A percentile compares a stretch with the other conserved stretches of the same genome.
These are phyloP conservation scores for Diuraphis noxia DNA, from an alignment of 1,140 invertebrate genomes.

Conservation along the genomic window DNA sequence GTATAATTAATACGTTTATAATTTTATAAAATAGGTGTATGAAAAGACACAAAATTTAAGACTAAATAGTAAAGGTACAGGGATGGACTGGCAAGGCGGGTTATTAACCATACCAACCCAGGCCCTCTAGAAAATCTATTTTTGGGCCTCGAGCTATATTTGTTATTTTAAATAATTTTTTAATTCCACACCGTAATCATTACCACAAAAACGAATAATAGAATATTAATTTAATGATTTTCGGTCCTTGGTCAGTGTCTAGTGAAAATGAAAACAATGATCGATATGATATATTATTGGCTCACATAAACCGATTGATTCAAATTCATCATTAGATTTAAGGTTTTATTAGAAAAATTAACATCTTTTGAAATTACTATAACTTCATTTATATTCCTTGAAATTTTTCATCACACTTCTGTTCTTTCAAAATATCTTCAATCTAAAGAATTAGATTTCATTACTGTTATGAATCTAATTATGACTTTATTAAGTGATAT, in stretches of 20 bases:
- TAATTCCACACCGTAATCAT: no score
- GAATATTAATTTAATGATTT: no score
- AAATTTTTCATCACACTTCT: neutral
- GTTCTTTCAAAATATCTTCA: neutral
- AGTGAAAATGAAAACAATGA: neutral
- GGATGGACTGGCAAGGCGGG: no score
- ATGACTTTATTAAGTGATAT: neutral
- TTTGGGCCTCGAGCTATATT: no score
- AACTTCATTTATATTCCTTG: neutral
- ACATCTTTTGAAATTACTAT: neutral
- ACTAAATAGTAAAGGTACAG: no score
- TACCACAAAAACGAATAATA: no score
- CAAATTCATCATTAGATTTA: neutral
- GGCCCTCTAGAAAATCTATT: no score
- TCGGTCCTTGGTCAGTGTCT: neutral
- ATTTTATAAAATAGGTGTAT: neutral
- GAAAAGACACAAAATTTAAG: neutral
- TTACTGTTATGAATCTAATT: neutral
- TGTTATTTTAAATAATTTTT: no score
- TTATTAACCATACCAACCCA: no score
- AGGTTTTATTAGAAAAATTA: neutral
- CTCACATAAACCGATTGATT: neutral
- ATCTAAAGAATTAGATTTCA: neutral
- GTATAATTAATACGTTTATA: neutral
- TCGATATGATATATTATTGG: neutral